Evolutionary conservation across 2,888 invertebrate species (phyloP).

Genomic region (Hipparchia sbordonii): DNA sequence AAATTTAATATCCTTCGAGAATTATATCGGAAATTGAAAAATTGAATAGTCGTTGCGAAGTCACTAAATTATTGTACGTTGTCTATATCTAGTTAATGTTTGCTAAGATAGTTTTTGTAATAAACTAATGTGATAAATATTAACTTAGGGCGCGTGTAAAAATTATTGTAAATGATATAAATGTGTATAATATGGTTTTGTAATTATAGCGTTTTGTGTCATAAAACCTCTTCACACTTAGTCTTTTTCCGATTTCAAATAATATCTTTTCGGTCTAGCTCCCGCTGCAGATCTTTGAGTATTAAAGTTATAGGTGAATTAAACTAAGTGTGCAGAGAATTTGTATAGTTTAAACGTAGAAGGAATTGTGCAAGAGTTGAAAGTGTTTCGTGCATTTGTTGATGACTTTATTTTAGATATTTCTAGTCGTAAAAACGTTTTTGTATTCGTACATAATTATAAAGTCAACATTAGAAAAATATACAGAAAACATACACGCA

Average conservation of each 20-base stretch:
- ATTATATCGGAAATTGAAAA: conserved; percentile 34
- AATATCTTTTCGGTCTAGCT: neutral
- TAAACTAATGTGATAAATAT: conserved; percentile 72
- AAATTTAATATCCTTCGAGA: conserved; percentile 36
- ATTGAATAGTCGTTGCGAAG: conserved; percentile 56
- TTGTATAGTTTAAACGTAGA: conserved; percentile 46
- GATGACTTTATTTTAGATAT: conserved; percentile 30
- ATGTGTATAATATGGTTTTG: conserved; percentile 59
- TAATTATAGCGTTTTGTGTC: conserved; percentile 63
- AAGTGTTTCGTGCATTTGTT: conserved; percentile 26
- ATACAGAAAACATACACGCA: neutral
- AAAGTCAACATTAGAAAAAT: neutral
- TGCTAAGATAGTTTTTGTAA: conserved; percentile 58
- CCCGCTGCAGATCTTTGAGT: neutral
- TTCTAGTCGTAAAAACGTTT: conserved; percentile 36
- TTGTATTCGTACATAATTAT: conserved; percentile 14
- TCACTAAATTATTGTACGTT: conserved; percentile 75
- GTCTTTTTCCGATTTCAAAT: neutral
- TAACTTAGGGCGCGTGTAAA: conserved; percentile 59
- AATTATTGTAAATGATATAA: conserved; percentile 51
- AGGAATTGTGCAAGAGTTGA: conserved; percentile 27
- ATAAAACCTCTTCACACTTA: conserved; percentile 37
- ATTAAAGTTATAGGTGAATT: neutral
- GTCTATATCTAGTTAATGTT: conserved; percentile 56
- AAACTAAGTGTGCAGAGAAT: neutral